These are phyloP conservation scores for Ammodramus savannarum DNA, from an alignment of 2,113 vertebrate genomes.

Conservation along the genomic window DNA sequence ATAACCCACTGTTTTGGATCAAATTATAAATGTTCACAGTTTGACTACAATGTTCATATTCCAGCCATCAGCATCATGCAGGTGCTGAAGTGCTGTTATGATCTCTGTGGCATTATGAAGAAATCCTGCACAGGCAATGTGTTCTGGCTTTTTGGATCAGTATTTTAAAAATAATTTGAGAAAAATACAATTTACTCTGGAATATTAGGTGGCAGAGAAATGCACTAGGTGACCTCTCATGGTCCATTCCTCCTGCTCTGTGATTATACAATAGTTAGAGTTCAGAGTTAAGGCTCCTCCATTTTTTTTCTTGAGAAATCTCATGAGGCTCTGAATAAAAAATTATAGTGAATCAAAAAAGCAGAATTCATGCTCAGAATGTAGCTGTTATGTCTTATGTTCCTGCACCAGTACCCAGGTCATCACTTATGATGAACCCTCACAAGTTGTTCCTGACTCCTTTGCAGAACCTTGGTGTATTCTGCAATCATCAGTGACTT, in stretches of 20 bases:
- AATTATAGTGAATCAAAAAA: background rate
- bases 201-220: background rate
- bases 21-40: constrained; percentile 2
- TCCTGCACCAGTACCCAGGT: background rate
- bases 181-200: background rate
- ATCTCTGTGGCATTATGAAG: background rate
- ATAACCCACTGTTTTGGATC: background rate
- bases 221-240: background rate
- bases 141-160: background rate
- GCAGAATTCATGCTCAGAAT: background rate
- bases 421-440: background rate
- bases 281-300: background rate
- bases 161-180: background rate
- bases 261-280: background rate
- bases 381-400: background rate
- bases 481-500: background rate
- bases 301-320: background rate
- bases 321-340: background rate
- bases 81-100: background rate
- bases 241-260: background rate
- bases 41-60: background rate
- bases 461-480: background rate
- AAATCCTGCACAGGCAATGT: background rate
- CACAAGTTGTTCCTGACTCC: background rate
- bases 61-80: background rate